Evolutionary conservation across 2,888 invertebrate genomes (phyloP).

Genomic region (Agelastica alni): DNA sequence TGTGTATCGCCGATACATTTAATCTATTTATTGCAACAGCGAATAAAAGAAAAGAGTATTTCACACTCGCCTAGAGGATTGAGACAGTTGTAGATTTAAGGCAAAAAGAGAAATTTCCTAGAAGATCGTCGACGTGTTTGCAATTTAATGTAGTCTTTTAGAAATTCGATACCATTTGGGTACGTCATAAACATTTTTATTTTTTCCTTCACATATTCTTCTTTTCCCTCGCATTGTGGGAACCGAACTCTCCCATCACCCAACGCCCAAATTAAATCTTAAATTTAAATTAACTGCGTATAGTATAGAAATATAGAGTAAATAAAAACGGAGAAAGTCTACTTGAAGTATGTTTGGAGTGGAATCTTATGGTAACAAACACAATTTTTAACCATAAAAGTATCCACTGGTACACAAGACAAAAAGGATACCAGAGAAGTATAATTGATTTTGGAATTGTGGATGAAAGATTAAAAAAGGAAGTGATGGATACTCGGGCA

Average conservation of each 20-base stretch:
- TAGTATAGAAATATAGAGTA: no score
- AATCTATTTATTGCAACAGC: conserved; percentile 50
- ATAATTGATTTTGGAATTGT: no score
- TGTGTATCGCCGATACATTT: conserved; percentile 50
- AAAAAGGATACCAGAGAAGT: no score
- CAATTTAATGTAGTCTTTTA: conserved; percentile 14
- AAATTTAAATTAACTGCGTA: no score
- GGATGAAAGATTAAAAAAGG: no score
- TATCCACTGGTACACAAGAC: no score
- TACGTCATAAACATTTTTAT: conserved; percentile 9
- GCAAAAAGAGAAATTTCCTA: conserved; percentile 14
- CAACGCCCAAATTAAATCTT: no score
- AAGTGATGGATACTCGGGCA: no score
- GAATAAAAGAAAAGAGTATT: conserved; percentile 52
- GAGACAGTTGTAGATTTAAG: conserved; percentile 34
- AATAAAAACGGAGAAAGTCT: no score
- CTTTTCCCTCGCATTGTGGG: conserved; percentile 1
- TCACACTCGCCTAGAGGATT: conserved; percentile 52
- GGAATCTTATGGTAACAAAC: no score
- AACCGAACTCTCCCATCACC: background rate
- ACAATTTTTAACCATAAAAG: no score
- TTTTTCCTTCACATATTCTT: conserved; percentile 5
- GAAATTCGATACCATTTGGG: conserved; percentile 16
- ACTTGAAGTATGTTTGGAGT: no score
- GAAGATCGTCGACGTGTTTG: conserved; percentile 14